Base-by-base conservation (phyloP, 2,888 invertebrate species). In the Amphipoea lucens region DNA sequence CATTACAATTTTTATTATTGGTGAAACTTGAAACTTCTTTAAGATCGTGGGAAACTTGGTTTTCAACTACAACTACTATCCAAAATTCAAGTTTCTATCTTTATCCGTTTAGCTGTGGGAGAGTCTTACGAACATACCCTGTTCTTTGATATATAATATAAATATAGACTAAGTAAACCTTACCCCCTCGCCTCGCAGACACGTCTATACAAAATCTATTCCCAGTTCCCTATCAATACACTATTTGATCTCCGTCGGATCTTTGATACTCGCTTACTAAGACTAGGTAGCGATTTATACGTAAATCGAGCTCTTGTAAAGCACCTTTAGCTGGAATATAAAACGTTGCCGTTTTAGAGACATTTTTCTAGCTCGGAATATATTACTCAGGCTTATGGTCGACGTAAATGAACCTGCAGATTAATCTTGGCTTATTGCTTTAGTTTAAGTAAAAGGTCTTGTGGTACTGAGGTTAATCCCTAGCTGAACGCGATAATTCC, bases 281-380 rank as follows among this genome's bases (percentile, higher is more conserved):
- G 71, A 78, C 81, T 85, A 72, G 77, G 66, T 80, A 83, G 66
- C 79, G 78, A 88, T 88, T 88, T 89, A 79, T 77, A 84, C 76
- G 86, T 87, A 86, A 83, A 88, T 86, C 82, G 81, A 78, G 77
- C n/a, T 74, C 74, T 86, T 72, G 68, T 74, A 69, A 76, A 78
- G 75, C 68, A 72, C 81, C 80, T 78, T 75, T 45, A 84, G 84
- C 78, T 72, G 51, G 80, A 81, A 79, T 79, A 87, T 89, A 89
- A 89, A 89, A 80, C 60, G 83, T 79, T 51, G 74, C 77, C 86
- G 81, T 82, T 86, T 82, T 80, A 83, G 76, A 80, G 78, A 85
- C 81, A 85, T 87, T 88, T 89, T 89, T 89, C 89, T 78, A 89
- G 89, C 82, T 86, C 54, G 69, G 79, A 82, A 84, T 87, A 81